These are phyloP conservation scores for Aphrocallistes beatrix DNA, from an alignment of 37 sponge, comb jelly and placozoan species.

Conservation along the genomic window DNA sequence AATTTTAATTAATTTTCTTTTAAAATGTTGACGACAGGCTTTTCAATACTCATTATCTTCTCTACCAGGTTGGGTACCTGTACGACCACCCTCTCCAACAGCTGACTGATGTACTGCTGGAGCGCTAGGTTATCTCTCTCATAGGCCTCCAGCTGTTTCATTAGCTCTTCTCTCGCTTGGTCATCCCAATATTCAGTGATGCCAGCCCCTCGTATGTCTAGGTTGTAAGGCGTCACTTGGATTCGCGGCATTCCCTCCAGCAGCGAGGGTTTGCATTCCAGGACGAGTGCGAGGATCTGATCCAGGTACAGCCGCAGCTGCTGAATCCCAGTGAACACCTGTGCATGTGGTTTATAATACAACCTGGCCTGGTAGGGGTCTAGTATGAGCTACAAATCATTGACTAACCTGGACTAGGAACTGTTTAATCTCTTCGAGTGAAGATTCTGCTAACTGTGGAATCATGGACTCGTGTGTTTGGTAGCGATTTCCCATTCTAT, in stretches of 20 bases:
- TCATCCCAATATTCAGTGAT: background rate
- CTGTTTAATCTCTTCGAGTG: background rate
- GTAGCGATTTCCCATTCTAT: background rate
- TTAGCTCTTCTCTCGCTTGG: background rate
- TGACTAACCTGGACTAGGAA: background rate
- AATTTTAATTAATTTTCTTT: background rate
- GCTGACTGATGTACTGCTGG: constrained; percentile 5
- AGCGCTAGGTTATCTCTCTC: background rate
- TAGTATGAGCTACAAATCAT: background rate
- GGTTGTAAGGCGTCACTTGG: constrained; percentile 27
- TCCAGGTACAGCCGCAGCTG: constrained; percentile 30
- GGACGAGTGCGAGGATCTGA: constrained; percentile 34
- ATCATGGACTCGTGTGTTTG: background rate
- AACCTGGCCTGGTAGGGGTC: too few species aligned
- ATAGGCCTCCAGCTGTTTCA: constrained; percentile 1
- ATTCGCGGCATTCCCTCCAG: constrained; percentile 45
- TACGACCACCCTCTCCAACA: background rate
- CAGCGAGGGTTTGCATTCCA: constrained; percentile 29
- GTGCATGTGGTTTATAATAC: too few species aligned
- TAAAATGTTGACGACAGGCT: constrained; percentile 7
- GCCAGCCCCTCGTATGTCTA: background rate
- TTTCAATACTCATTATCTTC: background rate
- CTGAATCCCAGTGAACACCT: constrained; percentile 11
- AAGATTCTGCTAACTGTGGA: background rate
- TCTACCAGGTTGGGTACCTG: background rate